Percentiles rank a stretch among this genome's conserved stretches.
Evolutionary conservation across 2,888 invertebrate species (phyloP).

Genomic region (Metallyticus violacea): DNA sequence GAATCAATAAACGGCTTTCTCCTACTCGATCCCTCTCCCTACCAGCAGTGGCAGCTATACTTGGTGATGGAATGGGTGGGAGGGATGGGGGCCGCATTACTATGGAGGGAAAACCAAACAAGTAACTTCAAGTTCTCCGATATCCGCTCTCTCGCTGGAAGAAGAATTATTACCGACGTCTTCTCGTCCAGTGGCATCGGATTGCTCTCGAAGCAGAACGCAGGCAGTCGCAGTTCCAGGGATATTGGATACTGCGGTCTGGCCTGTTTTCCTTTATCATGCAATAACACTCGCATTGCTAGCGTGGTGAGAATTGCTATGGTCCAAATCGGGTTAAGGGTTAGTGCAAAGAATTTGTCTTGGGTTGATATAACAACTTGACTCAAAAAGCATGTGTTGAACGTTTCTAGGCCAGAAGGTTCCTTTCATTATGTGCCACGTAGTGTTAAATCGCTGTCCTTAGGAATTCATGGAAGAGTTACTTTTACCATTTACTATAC

Average conservation of each 20-base stretch:
- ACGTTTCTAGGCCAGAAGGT: not conserved
- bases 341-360: not conserved
- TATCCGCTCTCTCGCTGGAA: not conserved
- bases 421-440: too few relatives aligned
- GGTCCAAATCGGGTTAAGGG: not conserved
- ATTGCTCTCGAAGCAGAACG: too few relatives aligned
- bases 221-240: too few relatives aligned
- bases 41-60: not conserved
- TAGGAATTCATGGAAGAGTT: too few relatives aligned
- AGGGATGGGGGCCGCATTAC: not conserved
- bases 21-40: not conserved
- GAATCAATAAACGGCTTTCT: conserved; percentile 7
- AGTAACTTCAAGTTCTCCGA: not conserved
- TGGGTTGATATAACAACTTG: not conserved
- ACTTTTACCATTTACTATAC: too few relatives aligned
- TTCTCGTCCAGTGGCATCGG: not conserved
- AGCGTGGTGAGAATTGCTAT: not conserved
- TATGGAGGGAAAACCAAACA: conserved; percentile 9
- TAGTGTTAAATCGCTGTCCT: too few relatives aligned
- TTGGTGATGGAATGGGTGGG: too few relatives aligned
- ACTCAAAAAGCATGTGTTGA: not conserved
- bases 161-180: conserved; percentile 9
- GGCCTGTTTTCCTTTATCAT: not conserved
- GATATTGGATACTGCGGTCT: not conserved
- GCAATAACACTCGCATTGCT: not conserved